Percentiles rank a stretch among this genome's conserved stretches.
phyloP scores from a whole-genome alignment of 2,888 invertebrate genomes.

The Athrips mouffetella region DNA sequence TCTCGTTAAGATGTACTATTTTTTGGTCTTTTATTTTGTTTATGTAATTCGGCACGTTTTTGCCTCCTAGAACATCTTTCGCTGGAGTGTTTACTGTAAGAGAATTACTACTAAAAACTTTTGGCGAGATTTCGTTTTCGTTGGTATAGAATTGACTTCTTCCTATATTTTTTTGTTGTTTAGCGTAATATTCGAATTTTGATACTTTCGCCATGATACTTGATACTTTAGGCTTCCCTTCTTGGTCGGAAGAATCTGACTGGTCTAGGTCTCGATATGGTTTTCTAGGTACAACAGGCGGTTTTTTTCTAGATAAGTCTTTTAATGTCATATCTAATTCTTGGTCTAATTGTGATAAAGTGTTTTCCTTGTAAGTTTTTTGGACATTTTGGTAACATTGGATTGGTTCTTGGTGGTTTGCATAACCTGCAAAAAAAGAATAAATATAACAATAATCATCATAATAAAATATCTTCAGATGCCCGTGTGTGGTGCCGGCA shows the following conservation, averaged over 20 bases:
- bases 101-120: conserved; percentile 88
- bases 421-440: conserved; percentile 47
- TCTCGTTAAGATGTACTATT: conserved; percentile 57
- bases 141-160: conserved; percentile 67
- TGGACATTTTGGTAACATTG: conserved; percentile 55
- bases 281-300: conserved; percentile 81
- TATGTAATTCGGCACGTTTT: conserved; percentile 79
- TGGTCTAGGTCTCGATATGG: conserved; percentile 72
- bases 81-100: conserved; percentile 89
- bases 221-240: conserved; percentile 59
- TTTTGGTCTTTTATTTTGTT: conserved; percentile 73
- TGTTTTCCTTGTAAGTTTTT: conserved; percentile 59
- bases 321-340: conserved; percentile 68
- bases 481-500: background rate
- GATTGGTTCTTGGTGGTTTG: conserved; percentile 44
- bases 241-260: conserved; percentile 71
- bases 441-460: background rate
- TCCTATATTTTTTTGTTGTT: conserved; percentile 76
- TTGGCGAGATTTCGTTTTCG: conserved; percentile 80
- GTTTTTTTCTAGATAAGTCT: conserved; percentile 79
- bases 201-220: conserved; percentile 86
- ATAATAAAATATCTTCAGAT: background rate
- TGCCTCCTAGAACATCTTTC: conserved; percentile 86
- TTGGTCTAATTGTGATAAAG: conserved; percentile 58
- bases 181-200: conserved; percentile 87